These are phyloP conservation scores for Vireo altiloquus DNA, from an alignment of 2,113 vertebrate genomes.

Conservation along the genomic window DNA sequence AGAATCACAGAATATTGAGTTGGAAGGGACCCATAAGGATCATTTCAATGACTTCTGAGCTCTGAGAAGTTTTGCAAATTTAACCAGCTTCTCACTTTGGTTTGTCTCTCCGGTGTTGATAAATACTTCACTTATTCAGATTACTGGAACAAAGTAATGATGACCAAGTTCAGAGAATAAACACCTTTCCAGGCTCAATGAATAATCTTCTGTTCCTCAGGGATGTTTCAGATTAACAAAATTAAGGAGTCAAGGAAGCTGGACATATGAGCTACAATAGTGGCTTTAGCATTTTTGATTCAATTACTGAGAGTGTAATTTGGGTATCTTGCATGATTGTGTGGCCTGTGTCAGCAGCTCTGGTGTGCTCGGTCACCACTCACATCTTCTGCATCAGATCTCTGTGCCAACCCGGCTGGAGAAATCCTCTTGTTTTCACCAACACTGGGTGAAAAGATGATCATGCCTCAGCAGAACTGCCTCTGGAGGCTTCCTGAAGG, in stretches of 20 bases:
- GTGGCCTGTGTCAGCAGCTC: background rate
- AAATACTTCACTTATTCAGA: background rate
- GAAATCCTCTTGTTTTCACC: background rate
- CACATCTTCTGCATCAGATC: background rate
- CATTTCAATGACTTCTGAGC: background rate
- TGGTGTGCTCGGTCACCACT: background rate
- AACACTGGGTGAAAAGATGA: accelerated
- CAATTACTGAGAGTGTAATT: background rate
- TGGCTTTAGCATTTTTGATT: background rate
- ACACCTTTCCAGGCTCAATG: background rate
- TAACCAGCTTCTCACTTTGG: background rate
- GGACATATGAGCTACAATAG: accelerated
- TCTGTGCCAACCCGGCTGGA: background rate
- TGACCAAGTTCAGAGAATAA: background rate
- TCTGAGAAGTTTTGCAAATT: background rate
- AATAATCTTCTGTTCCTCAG: background rate
- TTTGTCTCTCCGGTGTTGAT: background rate
- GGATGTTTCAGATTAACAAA: background rate
- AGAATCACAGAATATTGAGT: background rate
- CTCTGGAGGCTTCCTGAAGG: background rate
- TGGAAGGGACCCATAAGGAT: background rate
- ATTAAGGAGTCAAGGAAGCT: background rate
- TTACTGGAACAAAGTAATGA: background rate
- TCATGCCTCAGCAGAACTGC: background rate
- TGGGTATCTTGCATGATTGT: accelerated